Evolutionary conservation across 2,113 vertebrate species (phyloP).

Genomic region (Gnathonemus echidnorhynchus): DNA sequence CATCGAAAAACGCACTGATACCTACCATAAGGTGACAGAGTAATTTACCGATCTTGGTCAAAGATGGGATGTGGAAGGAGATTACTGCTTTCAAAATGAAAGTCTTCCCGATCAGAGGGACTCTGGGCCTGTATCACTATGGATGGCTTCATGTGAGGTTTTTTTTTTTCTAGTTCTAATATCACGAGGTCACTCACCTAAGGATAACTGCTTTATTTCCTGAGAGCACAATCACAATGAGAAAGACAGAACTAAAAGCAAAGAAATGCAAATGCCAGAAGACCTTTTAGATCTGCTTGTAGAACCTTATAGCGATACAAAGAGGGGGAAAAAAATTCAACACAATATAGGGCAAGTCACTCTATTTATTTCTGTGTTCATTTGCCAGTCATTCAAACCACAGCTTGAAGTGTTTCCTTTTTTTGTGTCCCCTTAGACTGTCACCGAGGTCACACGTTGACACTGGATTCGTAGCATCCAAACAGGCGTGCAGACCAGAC

Average conservation of each 20-base stretch:
- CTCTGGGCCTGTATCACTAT: constrained; percentile 17
- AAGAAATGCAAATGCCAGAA: background rate
- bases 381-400: background rate
- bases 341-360: background rate
- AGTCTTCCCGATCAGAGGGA: constrained; percentile 13
- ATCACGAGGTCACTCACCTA: background rate
- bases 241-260: background rate
- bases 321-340: background rate
- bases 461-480: background rate
- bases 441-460: background rate
- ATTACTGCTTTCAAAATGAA: constrained; percentile 30
- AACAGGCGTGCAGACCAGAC: background rate
- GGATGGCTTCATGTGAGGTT: constrained; percentile 18
- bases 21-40: constrained; percentile 15
- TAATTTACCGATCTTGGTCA: constrained; percentile 11
- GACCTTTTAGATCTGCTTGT: background rate
- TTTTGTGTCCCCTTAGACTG: background rate
- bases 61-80: constrained; percentile 24
- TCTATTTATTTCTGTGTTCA: background rate
- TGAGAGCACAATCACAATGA: background rate
- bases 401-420: background rate
- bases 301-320: background rate
- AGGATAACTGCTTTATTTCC: constrained; percentile 14
- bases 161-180: background rate
- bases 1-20: constrained; percentile 9